Base-by-base conservation (phyloP, 2,888 invertebrate genomes). In the Gisinianus flammeolus region DNA sequence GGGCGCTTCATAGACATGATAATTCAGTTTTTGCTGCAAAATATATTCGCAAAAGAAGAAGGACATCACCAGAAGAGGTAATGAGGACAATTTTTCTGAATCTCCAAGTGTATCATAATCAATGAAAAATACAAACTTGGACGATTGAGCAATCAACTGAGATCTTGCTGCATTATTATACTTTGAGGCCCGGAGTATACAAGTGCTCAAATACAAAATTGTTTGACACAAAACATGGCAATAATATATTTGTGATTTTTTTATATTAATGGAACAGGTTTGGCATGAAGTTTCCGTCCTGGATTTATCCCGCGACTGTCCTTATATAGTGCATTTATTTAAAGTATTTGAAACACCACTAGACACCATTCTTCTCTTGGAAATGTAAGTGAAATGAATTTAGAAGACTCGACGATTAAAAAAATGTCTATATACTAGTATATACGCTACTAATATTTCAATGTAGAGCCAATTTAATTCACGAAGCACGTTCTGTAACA, bases 21-120 rank as follows among this genome's bases (percentile, higher is more conserved):
- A 94, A 94, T 79, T 91, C 93, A 86, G 93, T 94, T 87, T 97
- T 94, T 88, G 98, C 97, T n/a, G 97, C 97, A 82, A 98, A 98
- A 90, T 96, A 95, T 88, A 93, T 96, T 85, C 93, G 95, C 88
- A 93, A 97, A 87, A 90, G 97, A 85, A 92, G 96, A 87, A 93
- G 95, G 85, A 93, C 95, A 3, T 81, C 82, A 56, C 80, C 83
- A 31, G 84, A 84, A 79, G 84, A 84, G 81, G 84, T 84, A 73
- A 44, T 16, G n/a, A n/a, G n/a, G n/a, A n/a, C n/a, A n/a, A n/a
- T 6, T 44, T 44, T 44, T 12, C 2, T n/a, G n/a, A 58, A 44
- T 64, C 26, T 58, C 52, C 26, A 64, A 54, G 12, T 30, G 24
- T 22, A 56, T 12, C 31, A 44, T 30, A 3, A 28, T 44, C 30